These are phyloP conservation scores for Balaenoptera acutorostrata DNA, from an alignment of 2,113 vertebrate species.

Conservation along the genomic window DNA sequence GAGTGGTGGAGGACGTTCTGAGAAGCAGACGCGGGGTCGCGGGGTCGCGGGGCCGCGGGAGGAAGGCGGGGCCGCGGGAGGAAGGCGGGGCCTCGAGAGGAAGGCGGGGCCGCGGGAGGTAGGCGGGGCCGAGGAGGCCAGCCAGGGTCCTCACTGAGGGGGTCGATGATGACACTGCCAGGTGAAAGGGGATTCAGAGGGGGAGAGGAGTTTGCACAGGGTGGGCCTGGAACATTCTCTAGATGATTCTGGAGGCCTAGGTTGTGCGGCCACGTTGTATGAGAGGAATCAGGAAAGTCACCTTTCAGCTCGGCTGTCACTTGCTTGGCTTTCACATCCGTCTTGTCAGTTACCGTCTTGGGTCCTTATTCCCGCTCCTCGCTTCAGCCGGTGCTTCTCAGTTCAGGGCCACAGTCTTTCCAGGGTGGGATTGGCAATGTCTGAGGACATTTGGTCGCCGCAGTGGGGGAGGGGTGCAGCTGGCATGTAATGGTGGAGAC, in stretches of 20 bases:
- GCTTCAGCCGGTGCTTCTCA: background rate
- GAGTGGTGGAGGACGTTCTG: background rate
- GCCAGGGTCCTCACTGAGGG: background rate
- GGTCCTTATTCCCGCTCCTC: background rate
- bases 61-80: too few species aligned
- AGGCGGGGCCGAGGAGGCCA: background rate
- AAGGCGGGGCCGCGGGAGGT: background rate
- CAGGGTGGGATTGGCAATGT: background rate
- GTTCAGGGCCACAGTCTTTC: background rate
- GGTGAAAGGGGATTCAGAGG: rapidly evolving
- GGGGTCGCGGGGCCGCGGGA: too few species aligned
- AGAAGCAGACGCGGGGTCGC: background rate
- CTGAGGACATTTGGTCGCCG: background rate
- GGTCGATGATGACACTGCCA: too few species aligned
- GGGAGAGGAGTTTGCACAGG: background rate
- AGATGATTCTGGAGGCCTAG: background rate
- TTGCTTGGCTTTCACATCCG: background rate
- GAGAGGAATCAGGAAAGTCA: background rate
- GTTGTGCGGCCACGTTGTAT: background rate
- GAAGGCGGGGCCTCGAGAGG: too few species aligned
- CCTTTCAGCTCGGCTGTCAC: background rate
- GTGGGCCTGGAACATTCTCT: background rate
- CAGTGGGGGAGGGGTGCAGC: background rate
- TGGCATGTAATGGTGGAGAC: background rate
- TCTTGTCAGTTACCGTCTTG: background rate